These are phyloP conservation scores for Ladona fulva DNA, from an alignment of 1,140 invertebrate genomes.

Conservation along the genomic window DNA sequence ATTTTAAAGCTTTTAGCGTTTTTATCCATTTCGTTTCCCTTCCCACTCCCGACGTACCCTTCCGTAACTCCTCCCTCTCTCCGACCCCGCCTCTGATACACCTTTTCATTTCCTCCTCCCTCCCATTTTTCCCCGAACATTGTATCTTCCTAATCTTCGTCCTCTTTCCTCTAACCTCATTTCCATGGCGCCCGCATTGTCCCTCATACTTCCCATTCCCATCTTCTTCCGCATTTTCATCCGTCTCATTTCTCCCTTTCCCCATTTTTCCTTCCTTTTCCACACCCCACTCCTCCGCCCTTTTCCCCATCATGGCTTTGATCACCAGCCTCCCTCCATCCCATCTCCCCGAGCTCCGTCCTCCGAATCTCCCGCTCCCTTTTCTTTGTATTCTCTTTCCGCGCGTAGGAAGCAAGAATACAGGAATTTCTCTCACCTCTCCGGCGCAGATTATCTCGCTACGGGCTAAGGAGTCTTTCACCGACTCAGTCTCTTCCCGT, in stretches of 20 bases:
- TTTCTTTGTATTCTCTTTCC: neutral
- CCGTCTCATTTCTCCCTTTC: neutral
- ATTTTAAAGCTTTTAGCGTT: neutral
- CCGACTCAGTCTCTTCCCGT: no score
- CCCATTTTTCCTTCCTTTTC: neutral
- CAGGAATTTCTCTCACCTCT: no score
- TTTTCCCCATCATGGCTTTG: neutral
- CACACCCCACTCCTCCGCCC: neutral
- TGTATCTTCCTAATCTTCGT: conserved; percentile 6
- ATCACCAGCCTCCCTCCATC: neutral
- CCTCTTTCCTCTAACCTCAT: neutral
- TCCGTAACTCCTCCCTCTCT: neutral
- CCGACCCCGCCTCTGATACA: neutral
- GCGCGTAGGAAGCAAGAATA: no score
- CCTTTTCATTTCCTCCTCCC: neutral
- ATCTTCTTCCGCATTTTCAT: neutral
- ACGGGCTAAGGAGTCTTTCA: no score
- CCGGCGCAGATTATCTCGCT: no score
- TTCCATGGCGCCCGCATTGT: conserved; percentile 6
- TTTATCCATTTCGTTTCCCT: neutral
- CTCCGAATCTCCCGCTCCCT: neutral
- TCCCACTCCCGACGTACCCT: neutral
- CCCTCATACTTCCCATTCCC: neutral
- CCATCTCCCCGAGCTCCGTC: neutral
- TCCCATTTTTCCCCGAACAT: neutral